These are phyloP conservation scores for Epizoanthus scotinus DNA, from an alignment of 92 coral and sea anemone species.

Conservation along the genomic window DNA sequence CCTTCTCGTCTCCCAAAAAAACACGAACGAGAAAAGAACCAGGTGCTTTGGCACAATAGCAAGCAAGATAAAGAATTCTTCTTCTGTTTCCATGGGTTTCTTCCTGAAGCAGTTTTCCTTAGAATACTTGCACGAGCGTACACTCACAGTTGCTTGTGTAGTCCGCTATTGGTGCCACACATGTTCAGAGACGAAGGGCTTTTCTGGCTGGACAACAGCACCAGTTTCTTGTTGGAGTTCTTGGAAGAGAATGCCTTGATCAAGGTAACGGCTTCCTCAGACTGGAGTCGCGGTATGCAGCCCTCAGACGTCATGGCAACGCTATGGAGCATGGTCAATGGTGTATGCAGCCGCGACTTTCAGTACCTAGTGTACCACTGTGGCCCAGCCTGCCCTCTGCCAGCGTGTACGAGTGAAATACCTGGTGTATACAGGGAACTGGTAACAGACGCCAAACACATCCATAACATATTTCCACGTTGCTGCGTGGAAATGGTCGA, in stretches of 20 bases:
- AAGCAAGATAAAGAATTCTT: conserved; percentile 12
- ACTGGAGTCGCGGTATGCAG: conserved; percentile 8
- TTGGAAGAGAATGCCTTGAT: conserved; percentile 10
- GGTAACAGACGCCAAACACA: neutral
- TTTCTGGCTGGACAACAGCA: conserved; percentile 1
- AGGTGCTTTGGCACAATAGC: conserved; percentile 18
- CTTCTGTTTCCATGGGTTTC: conserved; percentile 3
- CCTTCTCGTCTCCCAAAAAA: conserved; percentile 14
- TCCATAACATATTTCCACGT: conserved; percentile 16
- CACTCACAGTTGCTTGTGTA: conserved; percentile 4
- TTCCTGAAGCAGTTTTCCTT: conserved; percentile 22
- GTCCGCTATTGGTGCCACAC: neutral
- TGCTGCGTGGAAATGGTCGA: neutral
- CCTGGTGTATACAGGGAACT: neutral
- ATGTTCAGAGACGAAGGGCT: conserved; percentile 5
- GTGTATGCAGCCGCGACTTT: conserved; percentile 11
- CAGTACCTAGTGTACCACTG: conserved; percentile 8
- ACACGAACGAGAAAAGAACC: neutral
- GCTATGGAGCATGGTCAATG: conserved; percentile 12
- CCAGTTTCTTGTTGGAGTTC: conserved; percentile 14
- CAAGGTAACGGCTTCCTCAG: conserved; percentile 3
- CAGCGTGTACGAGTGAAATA: conserved; percentile 1
- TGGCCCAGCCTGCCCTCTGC: conserved; percentile 33
- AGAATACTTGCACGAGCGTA: conserved; percentile 15
- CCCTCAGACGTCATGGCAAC: conserved; percentile 29